phyloP scores from a whole-genome alignment of 2,888 invertebrate species.

The Eumerus sabulonum region DNA sequence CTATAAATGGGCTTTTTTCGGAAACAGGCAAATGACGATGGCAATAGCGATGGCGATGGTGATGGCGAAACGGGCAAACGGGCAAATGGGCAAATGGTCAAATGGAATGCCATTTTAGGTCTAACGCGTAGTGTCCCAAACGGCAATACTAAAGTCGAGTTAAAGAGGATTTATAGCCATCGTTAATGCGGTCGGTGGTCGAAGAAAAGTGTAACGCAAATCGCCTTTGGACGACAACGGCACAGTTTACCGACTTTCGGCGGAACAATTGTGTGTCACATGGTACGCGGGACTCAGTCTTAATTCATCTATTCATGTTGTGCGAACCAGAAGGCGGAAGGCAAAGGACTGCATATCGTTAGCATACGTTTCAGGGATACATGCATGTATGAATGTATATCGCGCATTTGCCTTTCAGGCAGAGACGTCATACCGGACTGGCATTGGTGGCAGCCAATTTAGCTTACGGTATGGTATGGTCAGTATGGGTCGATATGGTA shows the following conservation, averaged over 20 bases:
- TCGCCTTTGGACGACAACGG: conserved; percentile 33
- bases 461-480: conserved; percentile 4
- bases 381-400: conserved; percentile 17
- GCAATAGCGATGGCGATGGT: no score
- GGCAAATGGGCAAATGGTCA: conserved; percentile 18
- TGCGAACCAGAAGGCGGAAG: conserved; percentile 58
- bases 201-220: conserved; percentile 62
- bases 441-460: conserved; percentile 51
- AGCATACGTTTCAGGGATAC: conserved; percentile 19
- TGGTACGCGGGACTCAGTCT: conserved; percentile 34
- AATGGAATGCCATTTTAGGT: conserved; percentile 57
- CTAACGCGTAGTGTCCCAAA: conserved; percentile 39
- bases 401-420: conserved; percentile 47
- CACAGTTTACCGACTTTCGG: background rate
- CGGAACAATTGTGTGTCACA: conserved; percentile 47
- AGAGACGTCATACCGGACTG: no score
- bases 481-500: conserved; percentile 34
- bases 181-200: conserved; percentile 48
- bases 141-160: conserved; percentile 24
- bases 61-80: background rate
- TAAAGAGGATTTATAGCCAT: conserved; percentile 65
- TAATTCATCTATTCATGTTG: conserved; percentile 60
- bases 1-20: conserved; percentile 59
- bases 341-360: conserved; percentile 46
- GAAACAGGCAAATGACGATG: background rate